Conservation (phyloP, 2,888 invertebrate genomes). For the Hirtodrosophila alboralis region DNA sequence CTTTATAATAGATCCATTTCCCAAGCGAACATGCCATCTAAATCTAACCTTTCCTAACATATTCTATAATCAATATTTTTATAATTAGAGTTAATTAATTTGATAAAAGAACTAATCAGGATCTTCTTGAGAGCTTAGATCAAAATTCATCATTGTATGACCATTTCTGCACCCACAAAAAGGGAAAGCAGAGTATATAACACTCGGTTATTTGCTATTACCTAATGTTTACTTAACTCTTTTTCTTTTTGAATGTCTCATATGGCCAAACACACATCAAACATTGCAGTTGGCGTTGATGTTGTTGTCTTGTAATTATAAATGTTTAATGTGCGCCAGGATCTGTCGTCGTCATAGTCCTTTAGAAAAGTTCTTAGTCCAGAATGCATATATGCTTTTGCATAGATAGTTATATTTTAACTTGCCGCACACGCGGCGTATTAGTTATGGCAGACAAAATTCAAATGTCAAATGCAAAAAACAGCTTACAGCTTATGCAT, state of each 20-base stretch:
- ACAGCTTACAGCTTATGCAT: constrained; percentile 68
- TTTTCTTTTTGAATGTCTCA: constrained; percentile 9
- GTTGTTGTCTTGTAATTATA: constrained; percentile 76
- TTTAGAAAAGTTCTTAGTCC: constrained; percentile 21
- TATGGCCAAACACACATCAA: constrained; percentile 28
- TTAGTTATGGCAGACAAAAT: constrained; percentile 58
- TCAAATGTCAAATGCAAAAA: constrained; percentile 61
- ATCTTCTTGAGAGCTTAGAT: too few species aligned
- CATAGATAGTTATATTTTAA: background rate
- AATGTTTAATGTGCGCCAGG: constrained; percentile 75
- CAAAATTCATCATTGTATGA: too few species aligned
- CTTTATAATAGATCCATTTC: too few species aligned
- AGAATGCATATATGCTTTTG: constrained; percentile 5
- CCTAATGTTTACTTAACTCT: too few species aligned
- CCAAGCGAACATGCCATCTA: too few species aligned
- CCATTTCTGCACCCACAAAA: too few species aligned
- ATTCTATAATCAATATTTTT: too few species aligned
- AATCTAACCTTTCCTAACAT: too few species aligned
- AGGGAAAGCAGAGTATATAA: too few species aligned
- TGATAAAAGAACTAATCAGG: too few species aligned
- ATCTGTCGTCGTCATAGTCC: constrained; percentile 6
- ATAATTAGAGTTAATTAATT: too few species aligned
- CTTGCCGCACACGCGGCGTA: constrained; percentile 50
- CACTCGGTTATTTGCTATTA: too few species aligned
- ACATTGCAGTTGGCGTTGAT: constrained; percentile 29